Evolutionary conservation across 2,797 vertebrate species (phyloP).

Genomic region (Amniataba percoides): DNA sequence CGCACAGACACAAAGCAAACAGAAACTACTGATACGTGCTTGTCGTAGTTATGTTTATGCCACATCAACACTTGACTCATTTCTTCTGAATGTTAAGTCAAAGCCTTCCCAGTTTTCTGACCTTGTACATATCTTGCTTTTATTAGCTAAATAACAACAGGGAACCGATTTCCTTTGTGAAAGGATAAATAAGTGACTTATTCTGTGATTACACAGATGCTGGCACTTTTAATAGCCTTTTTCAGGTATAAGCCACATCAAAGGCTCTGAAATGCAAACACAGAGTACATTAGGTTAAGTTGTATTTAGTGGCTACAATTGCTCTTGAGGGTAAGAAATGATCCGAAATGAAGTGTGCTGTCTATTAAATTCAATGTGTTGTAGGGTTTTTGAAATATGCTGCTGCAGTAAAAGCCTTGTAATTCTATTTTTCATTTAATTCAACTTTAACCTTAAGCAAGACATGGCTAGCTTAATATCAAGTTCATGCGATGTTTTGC

Average conservation of each 20-base stretch:
- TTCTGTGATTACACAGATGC: constrained; percentile 57
- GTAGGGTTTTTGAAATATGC: background rate
- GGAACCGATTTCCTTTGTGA: constrained; percentile 58
- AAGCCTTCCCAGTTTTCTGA: constrained; percentile 29
- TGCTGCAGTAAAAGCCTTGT: background rate
- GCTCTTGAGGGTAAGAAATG: constrained; percentile 21
- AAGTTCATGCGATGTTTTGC: background rate
- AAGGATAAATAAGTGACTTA: constrained; percentile 76
- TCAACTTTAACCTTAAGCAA: background rate
- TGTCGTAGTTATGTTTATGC: background rate
- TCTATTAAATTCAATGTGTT: constrained; percentile 10
- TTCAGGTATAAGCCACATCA: constrained; percentile 49
- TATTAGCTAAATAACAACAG: constrained; percentile 55
- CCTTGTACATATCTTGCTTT: constrained; percentile 49
- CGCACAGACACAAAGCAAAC: constrained; percentile 3
- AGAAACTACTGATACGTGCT: background rate
- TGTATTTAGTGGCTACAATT: constrained; percentile 1
- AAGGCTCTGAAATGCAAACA: constrained; percentile 41
- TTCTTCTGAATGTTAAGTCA: constrained; percentile 18
- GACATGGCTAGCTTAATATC: background rate
- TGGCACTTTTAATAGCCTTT: constrained; percentile 52
- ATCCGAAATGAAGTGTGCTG: background rate
- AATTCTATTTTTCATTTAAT: background rate
- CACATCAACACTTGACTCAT: constrained; percentile 14
- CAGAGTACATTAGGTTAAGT: constrained; percentile 11